These are phyloP conservation scores for Acropora yongei DNA, from an alignment of 64 coral and sea anemone genomes.

Conservation along the genomic window DNA sequence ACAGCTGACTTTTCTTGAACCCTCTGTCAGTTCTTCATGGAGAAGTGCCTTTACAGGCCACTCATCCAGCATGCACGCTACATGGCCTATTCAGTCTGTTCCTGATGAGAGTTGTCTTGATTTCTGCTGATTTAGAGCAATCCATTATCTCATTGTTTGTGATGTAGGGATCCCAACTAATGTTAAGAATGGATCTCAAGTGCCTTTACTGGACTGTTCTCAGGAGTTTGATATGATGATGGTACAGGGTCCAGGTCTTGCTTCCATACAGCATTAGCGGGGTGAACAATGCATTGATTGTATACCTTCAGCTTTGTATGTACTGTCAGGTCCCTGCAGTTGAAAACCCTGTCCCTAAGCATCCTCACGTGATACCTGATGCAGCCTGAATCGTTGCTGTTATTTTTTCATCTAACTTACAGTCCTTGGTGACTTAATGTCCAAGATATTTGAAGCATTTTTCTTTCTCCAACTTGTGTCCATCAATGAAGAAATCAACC, in stretches of 20 bases:
- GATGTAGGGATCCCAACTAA: no score
- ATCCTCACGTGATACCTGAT: slow-evolving; percentile 23
- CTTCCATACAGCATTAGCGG: slow-evolving; percentile 43
- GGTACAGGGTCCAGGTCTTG: slow-evolving; percentile 44
- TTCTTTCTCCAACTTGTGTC: slow-evolving; percentile 21
- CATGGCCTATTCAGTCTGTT: no score
- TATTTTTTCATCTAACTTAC: slow-evolving; percentile 34
- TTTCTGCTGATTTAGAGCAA: no score
- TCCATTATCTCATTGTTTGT: no score
- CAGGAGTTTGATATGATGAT: neutral
- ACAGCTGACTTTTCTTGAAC: no score
- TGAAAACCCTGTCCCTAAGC: slow-evolving; percentile 16
- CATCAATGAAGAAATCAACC: slow-evolving; percentile 55
- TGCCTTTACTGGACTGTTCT: no score
- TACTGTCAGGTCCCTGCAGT: slow-evolving; percentile 14
- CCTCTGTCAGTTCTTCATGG: no score
- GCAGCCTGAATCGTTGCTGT: slow-evolving; percentile 37
- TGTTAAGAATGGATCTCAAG: no score
- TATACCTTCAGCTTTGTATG: slow-evolving; percentile 27
- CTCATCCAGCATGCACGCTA: no score
- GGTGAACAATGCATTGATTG: neutral
- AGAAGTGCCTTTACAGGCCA: no score
- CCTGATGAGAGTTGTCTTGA: no score
- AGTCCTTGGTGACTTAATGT: neutral
- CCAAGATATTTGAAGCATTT: slow-evolving; percentile 53